Base-by-base conservation (phyloP, 2,797 vertebrate species). In the Myotis vivesi region DNA sequence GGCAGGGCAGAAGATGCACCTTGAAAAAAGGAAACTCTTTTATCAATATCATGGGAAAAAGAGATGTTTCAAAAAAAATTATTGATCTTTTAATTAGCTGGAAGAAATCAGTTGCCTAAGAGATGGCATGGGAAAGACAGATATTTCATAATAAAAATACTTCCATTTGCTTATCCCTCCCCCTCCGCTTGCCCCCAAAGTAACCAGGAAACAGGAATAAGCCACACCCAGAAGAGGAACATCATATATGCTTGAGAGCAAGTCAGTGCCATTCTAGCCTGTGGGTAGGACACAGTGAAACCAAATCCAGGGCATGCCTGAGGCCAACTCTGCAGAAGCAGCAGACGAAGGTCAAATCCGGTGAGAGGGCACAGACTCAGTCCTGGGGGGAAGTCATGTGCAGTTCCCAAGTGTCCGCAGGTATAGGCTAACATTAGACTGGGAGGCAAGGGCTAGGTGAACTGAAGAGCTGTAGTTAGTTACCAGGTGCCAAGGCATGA, bases 31-130 rank as follows among this genome's bases (percentile, higher is more conserved):
- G 51, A 71, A 55, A 71, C 4, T 6, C 59, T 94, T 64, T 62
- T 75, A 16, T 44, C 22, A 80, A 15, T n/a, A 59, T 68, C 62
- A 49, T 10, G 30, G 23, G 30, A 2, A 36, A 59, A 91, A 79
- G 36, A 87, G 22, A 66, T 41, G 8, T 77, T 93, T 94, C 23
- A 46, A 73, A 51, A n/a, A 73, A 93, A 94, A 87, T 46, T 64
- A 85, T 51, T 71, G 5, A 46, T 49, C 12, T 30, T 30, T 86
- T 46, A 38, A 66, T 77, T 62, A 53, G 53, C 9, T 16, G 17
- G 81, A 79, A 62, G 46, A 94, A 77, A 53, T 71, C 76, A 76
- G 20, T 6, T 86, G 53, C 12, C 20, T 51, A 69, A 72, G 72
- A 90, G 53, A 80, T 66, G 51, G n/a, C 73, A 91, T 84, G 15